Evolutionary conservation across 23 tunicate species (phyloP).

Genomic region (Diplosoma virens): DNA sequence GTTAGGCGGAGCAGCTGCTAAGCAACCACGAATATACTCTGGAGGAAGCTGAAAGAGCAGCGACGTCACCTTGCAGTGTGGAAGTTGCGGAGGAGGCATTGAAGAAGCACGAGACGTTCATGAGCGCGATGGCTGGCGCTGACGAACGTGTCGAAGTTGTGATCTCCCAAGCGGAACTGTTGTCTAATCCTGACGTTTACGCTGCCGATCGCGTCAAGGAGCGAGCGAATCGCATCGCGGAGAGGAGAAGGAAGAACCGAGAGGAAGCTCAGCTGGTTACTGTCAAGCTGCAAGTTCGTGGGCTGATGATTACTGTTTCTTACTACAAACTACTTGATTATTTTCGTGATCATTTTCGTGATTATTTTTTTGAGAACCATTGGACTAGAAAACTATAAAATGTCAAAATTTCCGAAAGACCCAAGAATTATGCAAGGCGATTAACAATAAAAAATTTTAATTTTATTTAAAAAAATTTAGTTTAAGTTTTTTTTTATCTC

Average conservation of each 20-base stretch:
- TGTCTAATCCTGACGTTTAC: conserved; percentile 38
- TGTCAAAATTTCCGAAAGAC: too few relatives aligned
- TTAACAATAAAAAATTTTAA: too few relatives aligned
- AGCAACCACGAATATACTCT: conserved; percentile 90
- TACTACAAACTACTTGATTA: too few relatives aligned
- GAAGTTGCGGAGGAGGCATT: conserved; percentile 73
- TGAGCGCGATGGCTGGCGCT: conserved; percentile 70
- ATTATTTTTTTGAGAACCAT: too few relatives aligned
- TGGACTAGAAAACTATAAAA: too few relatives aligned
- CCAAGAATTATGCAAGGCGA: too few relatives aligned
- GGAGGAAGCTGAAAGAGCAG: conserved; percentile 52
- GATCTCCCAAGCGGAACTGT: conserved; percentile 44
- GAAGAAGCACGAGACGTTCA: conserved; percentile 87
- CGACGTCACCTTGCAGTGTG: conserved; percentile 33
- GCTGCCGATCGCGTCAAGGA: conserved; percentile 59
- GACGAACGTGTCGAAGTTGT: conserved; percentile 81
- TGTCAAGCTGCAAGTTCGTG: conserved; percentile 58
- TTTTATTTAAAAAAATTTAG: too few relatives aligned
- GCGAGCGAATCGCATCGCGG: conserved; percentile 67
- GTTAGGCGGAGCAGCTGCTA: conserved; percentile 81
- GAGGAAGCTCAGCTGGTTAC: conserved; percentile 63
- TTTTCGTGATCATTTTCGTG: too few relatives aligned
- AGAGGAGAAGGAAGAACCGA: conserved; percentile 56
- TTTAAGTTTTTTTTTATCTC: too few relatives aligned
- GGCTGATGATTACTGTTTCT: too few relatives aligned